Base-by-base conservation (phyloP, 2,797 vertebrate genomes). In the Anabas testudineus region DNA sequence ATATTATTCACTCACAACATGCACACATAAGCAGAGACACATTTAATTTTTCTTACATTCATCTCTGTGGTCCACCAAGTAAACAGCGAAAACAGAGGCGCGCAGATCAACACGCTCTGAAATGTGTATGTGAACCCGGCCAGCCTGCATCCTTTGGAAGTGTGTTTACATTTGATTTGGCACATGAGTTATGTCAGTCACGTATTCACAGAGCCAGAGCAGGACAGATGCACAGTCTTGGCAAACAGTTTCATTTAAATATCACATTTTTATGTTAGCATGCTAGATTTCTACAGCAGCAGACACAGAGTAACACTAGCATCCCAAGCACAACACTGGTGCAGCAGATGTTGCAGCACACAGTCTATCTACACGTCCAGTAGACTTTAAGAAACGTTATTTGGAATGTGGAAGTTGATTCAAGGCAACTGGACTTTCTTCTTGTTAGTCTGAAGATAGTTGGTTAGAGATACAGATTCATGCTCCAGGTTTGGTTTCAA, bases 171-270 rank as follows among this genome's bases (percentile, higher is more conserved):
- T 57, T 36, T 6, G 18, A n/a, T 16, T 55, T 30, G 37, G 5
- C 59, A 32, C 26, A 26, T 37, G 32, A 60, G 39, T 62, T 30
- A 16, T 70, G 30, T 41, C 41, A 58, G n/a, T 34, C 16, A 41
- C 22, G 2, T 26, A 19, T 15, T 53, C 26, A 19, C 22, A 39
- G 9, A 10, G 18, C 10, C 21, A 19, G 5, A 63, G 8, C 42
- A 24, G n/a, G 19, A 55, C 14, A 45, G 37, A 28, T 21, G 24
- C 34, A 30, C 2, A 4, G 5, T 12, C 28, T 30, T 18, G 21
- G 1, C 12, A 13, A 3, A 26, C 2, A 3, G 12, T 24, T 39
- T 10, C 5, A 34, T 46, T 30, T 28, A 9, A 26, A 3, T 7
- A 15, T 34, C 10, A 24, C 1, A 10, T 10, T 42, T 22, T 21